Evolutionary conservation across 30 jellyfish, hydroid and myxozoan genomes (phyloP).

Genomic region (Hydra vulgaris): DNA sequence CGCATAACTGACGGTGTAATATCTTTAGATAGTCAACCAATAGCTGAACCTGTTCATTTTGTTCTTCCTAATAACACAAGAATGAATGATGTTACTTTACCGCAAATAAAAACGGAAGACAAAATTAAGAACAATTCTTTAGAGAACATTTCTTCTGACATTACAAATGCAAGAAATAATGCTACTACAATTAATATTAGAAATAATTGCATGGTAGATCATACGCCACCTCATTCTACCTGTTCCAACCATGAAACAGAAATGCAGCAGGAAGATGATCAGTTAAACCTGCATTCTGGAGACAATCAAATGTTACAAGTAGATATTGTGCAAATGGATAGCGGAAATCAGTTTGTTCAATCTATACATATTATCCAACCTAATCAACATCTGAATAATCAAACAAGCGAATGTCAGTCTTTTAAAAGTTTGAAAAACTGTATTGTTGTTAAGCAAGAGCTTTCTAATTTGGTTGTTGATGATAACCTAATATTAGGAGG

Average conservation of each 20-base stretch:
- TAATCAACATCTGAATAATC: neutral
- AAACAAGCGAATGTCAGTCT: neutral
- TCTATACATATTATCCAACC: conserved; percentile 24
- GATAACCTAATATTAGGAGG: neutral
- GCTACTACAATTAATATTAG: neutral
- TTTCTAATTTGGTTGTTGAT: conserved; percentile 6
- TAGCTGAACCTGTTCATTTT: conserved; percentile 17
- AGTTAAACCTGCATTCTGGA: conserved; percentile 27
- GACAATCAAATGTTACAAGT: conserved; percentile 32
- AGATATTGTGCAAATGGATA: conserved; percentile 28
- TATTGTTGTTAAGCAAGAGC: neutral
- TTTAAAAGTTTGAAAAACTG: neutral
- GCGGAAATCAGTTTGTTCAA: conserved; percentile 35
- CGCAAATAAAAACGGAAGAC: conserved; percentile 5
- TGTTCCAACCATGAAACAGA: neutral
- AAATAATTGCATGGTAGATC: neutral
- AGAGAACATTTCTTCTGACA: neutral
- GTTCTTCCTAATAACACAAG: neutral
- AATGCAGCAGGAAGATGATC: neutral
- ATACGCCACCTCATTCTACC: neutral
- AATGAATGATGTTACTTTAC: neutral
- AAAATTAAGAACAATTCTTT: neutral
- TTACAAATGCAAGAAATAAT: neutral
- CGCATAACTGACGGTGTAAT: conserved; percentile 7
- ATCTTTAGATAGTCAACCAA: conserved; percentile 13